Evolutionary conservation across 1,140 invertebrate species (phyloP), one percentile per base, ranked within the genome.

Genomic region (Rhizoglyphus robini): DNA sequence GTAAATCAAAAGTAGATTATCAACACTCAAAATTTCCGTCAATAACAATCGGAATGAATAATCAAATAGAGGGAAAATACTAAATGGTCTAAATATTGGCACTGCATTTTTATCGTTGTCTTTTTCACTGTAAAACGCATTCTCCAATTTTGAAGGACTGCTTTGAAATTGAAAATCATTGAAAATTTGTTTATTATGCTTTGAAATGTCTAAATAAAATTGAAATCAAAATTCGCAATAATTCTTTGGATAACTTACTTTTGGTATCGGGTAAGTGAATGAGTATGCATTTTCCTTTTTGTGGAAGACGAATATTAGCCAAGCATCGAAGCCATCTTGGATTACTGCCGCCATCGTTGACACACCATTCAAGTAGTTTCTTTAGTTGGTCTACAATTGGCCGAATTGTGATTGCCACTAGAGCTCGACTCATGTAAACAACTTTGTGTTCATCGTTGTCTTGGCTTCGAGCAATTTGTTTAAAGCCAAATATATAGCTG

Each of bases 41-140:
- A 98, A 96, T 71, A 98, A 82, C 65, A 92, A 81, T 69, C 88
- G 82, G 29, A 98, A 75, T 0, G 92, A 84, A 76, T 94, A 97
- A 75, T 99, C 96, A 67, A 97, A 84, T 68, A 96, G 80, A 2
- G 94, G 94, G 71, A 98, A 77, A 75, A 97, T 93, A 68, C 84
- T 79, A 5, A 81, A 63, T 70, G 76, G 78, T 78, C 68, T 18
- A 69, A 75, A 62, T 69, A 68, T 36, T 20, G 48, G 48, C 4
- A 69, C 38, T 13, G 38, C n/a, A 11, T 31, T 11, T n/a, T 59
- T 47, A 18, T 49, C 58, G 18, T 49, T 36, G 32, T n/a, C 36
- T 13, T n/a, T 48, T 20, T n/a, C n/a, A 38, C 32, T 18, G n/a
- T 54, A 61, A n/a, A 29, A 8, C 27, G 2, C 3, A 15, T 63